These are phyloP conservation scores for Netelia melanura DNA, from an alignment of 2,888 invertebrate species.

Conservation along the genomic window DNA sequence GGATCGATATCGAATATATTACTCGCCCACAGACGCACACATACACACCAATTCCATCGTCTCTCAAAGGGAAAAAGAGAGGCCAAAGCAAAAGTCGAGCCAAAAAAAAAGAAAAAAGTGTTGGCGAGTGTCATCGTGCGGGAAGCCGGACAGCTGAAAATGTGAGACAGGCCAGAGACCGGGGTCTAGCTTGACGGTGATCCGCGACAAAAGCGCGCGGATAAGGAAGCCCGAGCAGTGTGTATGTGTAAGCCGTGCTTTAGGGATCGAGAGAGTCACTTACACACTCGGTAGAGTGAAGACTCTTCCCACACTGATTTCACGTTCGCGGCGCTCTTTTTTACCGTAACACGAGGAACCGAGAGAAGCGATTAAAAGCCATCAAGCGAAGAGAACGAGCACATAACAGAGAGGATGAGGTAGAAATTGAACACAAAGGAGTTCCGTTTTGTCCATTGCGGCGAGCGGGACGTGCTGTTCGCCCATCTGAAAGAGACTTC, in stretches of 20 bases:
- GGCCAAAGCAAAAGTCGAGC: neutral
- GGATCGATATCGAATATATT: slow-evolving; percentile 20
- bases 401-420: slow-evolving; percentile 4
- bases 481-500: slow-evolving; percentile 36
- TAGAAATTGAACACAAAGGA: slow-evolving; percentile 52
- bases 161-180: slow-evolving; percentile 15
- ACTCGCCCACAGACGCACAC: neutral
- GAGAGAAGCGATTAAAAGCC: slow-evolving; percentile 43
- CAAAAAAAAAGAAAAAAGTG: neutral
- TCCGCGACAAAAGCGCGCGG: slow-evolving; percentile 19
- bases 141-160: slow-evolving; percentile 45
- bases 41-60: no score
- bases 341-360: neutral
- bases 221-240: slow-evolving; percentile 45
- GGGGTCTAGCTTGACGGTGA: neutral
- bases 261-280: slow-evolving; percentile 18
- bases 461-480: slow-evolving; percentile 37
- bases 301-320: slow-evolving; percentile 9
- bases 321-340: slow-evolving; percentile 7
- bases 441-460: slow-evolving; percentile 46
- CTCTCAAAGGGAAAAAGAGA: slow-evolving; percentile 7
- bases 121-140: slow-evolving; percentile 2
- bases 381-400: slow-evolving; percentile 10
- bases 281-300: neutral
- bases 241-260: slow-evolving; percentile 16